phyloP scores from a whole-genome alignment of 2,888 invertebrate species.

The Erynnis tages region DNA sequence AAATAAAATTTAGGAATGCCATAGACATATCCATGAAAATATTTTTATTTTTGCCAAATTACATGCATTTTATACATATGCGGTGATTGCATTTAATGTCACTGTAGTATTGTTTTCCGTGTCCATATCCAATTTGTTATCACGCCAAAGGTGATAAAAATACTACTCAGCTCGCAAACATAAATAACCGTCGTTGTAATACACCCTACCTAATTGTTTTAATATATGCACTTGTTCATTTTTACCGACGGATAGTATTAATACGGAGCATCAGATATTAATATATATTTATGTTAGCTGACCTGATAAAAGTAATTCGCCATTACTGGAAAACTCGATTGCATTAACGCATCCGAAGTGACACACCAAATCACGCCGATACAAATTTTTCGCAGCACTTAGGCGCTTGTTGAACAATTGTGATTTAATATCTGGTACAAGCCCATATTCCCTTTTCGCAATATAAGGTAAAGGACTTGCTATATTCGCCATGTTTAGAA shows the following conservation, averaged over 20 bases:
- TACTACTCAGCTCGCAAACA: conserved; percentile 11
- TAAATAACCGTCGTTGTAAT: conserved; percentile 4
- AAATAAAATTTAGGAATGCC: too few relatives aligned
- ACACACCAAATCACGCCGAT: conserved; percentile 90
- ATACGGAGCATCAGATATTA: background rate
- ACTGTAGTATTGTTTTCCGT: conserved; percentile 14
- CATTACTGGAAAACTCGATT: conserved; percentile 95
- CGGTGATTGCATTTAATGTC: background rate
- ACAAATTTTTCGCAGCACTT: conserved; percentile 87
- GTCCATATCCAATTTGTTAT: conserved; percentile 24
- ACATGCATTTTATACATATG: too few relatives aligned
- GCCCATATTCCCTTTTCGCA: conserved; percentile 83
- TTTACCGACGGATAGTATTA: background rate
- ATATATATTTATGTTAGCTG: conserved; percentile 55
- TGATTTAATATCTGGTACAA: conserved; percentile 80
- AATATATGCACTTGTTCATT: too few relatives aligned
- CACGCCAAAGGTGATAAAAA: conserved; percentile 24
- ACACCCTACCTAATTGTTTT: too few relatives aligned
- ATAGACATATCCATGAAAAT: too few relatives aligned
- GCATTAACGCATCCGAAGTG: conserved; percentile 99
- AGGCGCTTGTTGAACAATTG: conserved; percentile 84
- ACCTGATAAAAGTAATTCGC: conserved; percentile 93
- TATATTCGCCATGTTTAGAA: conserved; percentile 71
- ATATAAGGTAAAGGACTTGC: conserved; percentile 83
- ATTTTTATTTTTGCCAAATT: too few relatives aligned